Evolutionary conservation across 1,140 invertebrate species (phyloP).

Genomic region (Drosophila tropicalis): DNA sequence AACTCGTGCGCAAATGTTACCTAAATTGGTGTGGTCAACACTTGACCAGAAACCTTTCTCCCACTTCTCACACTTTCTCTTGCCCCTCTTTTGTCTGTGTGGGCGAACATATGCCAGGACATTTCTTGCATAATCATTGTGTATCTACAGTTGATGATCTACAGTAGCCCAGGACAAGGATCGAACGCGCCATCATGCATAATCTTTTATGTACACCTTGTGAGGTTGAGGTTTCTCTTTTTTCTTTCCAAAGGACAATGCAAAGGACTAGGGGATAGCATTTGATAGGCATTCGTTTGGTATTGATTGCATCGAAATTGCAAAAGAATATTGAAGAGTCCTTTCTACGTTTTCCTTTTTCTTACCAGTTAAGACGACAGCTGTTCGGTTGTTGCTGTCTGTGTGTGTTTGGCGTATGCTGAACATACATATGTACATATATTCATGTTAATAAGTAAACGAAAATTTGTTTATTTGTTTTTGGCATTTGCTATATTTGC

Average conservation of each 20-base stretch:
- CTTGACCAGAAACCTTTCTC: slow-evolving; percentile 47
- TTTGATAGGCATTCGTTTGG: slow-evolving; percentile 37
- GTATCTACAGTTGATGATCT: slow-evolving; percentile 42
- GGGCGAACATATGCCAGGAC: slow-evolving; percentile 17
- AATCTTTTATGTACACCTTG: slow-evolving; percentile 65
- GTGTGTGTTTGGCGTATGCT: slow-evolving; percentile 43
- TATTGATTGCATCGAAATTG: slow-evolving; percentile 58
- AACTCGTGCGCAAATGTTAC: slow-evolving; percentile 27
- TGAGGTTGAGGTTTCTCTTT: neutral
- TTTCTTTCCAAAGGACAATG: slow-evolving; percentile 27
- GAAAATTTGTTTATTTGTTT: slow-evolving; percentile 35
- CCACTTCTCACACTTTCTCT: slow-evolving; percentile 18
- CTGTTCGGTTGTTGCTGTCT: slow-evolving; percentile 30
- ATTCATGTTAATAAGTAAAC: slow-evolving; percentile 19
- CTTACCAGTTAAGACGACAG: slow-evolving; percentile 38
- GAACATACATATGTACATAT: slow-evolving; percentile 31
- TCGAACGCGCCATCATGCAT: slow-evolving; percentile 59
- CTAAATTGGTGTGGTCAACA: slow-evolving; percentile 45
- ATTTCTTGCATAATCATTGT: slow-evolving; percentile 56
- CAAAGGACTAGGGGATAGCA: slow-evolving; percentile 9
- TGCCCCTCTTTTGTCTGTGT: neutral
- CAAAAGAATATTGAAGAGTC: slow-evolving; percentile 48
- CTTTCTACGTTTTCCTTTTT: neutral
- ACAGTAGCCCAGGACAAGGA: slow-evolving; percentile 21
- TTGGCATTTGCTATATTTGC: slow-evolving; percentile 35